A percentile compares a stretch with the other conserved stretches of the same genome.
Conservation (phyloP, 2,797 vertebrate genomes). For the Takifugu rubripes region DNA sequence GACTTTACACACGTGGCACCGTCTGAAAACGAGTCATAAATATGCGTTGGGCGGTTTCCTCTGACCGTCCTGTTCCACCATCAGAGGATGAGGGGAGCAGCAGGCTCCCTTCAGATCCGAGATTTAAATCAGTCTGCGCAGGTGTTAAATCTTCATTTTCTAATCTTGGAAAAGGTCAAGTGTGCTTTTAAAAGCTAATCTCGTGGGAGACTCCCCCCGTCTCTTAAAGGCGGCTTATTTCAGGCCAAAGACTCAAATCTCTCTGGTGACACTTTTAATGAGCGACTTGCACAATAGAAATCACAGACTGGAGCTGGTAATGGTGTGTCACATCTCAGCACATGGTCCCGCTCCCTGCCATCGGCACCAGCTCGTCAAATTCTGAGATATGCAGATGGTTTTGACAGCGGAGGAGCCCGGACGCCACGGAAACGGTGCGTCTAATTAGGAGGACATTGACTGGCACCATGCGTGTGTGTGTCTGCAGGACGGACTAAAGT, state of each 20-base stretch:
- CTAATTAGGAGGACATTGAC: conserved; percentile 45
- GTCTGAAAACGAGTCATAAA: conserved; percentile 64
- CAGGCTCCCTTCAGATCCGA: conserved; percentile 26
- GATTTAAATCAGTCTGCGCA: conserved; percentile 46
- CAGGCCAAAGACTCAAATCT: conserved; percentile 31
- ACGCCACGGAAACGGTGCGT: conserved; percentile 15
- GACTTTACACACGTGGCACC: conserved; percentile 34
- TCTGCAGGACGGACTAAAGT: neutral
- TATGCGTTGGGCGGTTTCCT: conserved; percentile 56
- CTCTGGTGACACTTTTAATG: conserved; percentile 50
- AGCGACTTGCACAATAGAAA: conserved; percentile 39
- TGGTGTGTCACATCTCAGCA: conserved; percentile 25
- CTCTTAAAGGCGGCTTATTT: conserved; percentile 34
- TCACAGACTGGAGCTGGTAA: conserved; percentile 45
- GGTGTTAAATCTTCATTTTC: conserved; percentile 23
- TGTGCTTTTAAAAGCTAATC: conserved; percentile 46
- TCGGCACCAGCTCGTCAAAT: conserved; percentile 51
- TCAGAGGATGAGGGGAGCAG: neutral
- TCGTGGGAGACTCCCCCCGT: conserved; percentile 29
- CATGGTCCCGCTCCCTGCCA: conserved; percentile 36
- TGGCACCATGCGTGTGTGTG: conserved; percentile 29
- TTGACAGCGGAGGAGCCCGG: conserved; percentile 24
- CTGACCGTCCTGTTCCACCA: conserved; percentile 26
- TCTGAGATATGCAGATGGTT: conserved; percentile 20
- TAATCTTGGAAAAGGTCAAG: conserved; percentile 34